Evolutionary conservation across 2,888 invertebrate species (phyloP).

Genomic region (Acrobasis repandana): DNA sequence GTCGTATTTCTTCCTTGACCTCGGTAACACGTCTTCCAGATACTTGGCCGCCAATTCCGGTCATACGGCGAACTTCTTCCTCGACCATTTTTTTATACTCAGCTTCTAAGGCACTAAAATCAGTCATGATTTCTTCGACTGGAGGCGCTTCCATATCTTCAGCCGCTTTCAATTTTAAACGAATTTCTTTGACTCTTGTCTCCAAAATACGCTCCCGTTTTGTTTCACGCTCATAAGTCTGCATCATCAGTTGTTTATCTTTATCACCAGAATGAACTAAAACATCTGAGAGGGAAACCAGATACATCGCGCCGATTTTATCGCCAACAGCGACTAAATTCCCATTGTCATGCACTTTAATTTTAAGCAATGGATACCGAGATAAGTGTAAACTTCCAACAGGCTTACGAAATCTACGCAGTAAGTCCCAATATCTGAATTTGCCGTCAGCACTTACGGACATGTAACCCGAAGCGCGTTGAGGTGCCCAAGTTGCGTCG

Average conservation of each 20-base stretch:
- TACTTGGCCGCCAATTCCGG: constrained; percentile 23
- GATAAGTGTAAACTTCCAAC: constrained; percentile 84
- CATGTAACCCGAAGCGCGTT: constrained; percentile 64
- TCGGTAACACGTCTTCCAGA: not conserved
- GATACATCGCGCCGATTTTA: constrained; percentile 84
- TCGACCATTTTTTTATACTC: constrained; percentile 70
- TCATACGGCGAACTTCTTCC: constrained; percentile 41
- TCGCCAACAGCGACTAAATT: constrained; percentile 85
- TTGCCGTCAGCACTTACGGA: constrained; percentile 81
- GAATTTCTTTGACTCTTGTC: constrained; percentile 90
- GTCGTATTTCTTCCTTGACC: constrained; percentile 25
- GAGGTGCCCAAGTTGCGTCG: constrained; percentile 57
- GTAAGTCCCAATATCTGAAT: constrained; percentile 90
- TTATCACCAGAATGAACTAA: constrained; percentile 85
- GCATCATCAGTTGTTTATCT: constrained; percentile 85
- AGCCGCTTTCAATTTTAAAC: constrained; percentile 76
- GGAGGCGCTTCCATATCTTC: constrained; percentile 53
- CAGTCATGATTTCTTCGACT: not conserved
- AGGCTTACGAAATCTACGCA: constrained; percentile 87
- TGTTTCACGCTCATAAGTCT: constrained; percentile 93
- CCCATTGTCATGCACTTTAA: constrained; percentile 85
- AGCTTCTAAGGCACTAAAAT: constrained; percentile 50
- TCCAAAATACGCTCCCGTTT: constrained; percentile 94
- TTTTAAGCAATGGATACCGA: constrained; percentile 75
- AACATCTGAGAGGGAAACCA: constrained; percentile 85